Conservation (phyloP, 2,113 vertebrate genomes). For the Vimba vimba region DNA sequence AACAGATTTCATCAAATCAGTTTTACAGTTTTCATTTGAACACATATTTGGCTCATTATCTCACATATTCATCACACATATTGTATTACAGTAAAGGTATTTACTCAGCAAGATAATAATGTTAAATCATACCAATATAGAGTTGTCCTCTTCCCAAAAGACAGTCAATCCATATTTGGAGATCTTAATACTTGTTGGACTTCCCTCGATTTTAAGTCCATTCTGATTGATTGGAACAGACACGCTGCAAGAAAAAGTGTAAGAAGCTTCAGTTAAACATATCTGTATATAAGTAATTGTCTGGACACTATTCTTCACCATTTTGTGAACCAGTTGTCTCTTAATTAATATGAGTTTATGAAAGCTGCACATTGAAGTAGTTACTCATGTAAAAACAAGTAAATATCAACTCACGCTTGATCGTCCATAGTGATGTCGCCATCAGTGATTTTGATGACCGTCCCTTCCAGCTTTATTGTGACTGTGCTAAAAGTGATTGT, state of each 20-base stretch:
- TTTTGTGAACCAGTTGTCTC: neutral
- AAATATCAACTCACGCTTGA: constrained; percentile 70
- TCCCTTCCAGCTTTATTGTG: constrained; percentile 74
- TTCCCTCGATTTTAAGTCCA: constrained; percentile 77
- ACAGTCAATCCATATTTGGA: constrained; percentile 78
- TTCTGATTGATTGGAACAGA: constrained; percentile 74
- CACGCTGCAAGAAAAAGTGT: constrained; percentile 65
- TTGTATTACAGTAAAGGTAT: neutral
- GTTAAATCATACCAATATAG: constrained; percentile 78
- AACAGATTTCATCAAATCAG: constrained; percentile 11
- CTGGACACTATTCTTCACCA: neutral
- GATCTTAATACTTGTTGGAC: constrained; percentile 71
- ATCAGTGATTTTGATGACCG: constrained; percentile 70
- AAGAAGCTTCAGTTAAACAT: neutral
- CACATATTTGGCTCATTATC: neutral
- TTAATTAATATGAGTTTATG: neutral
- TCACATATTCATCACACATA: neutral
- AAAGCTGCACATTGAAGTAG: neutral
- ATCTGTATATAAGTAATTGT: neutral
- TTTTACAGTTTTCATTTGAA: neutral
- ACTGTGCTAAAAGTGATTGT: constrained; percentile 68
- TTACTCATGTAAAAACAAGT: neutral
- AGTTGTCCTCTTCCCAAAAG: constrained; percentile 84
- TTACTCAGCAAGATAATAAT: neutral
- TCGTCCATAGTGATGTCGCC: constrained; percentile 68